These are phyloP conservation scores for Drosophila antonietae DNA, from an alignment of 2,888 invertebrate genomes.

Conservation along the genomic window DNA sequence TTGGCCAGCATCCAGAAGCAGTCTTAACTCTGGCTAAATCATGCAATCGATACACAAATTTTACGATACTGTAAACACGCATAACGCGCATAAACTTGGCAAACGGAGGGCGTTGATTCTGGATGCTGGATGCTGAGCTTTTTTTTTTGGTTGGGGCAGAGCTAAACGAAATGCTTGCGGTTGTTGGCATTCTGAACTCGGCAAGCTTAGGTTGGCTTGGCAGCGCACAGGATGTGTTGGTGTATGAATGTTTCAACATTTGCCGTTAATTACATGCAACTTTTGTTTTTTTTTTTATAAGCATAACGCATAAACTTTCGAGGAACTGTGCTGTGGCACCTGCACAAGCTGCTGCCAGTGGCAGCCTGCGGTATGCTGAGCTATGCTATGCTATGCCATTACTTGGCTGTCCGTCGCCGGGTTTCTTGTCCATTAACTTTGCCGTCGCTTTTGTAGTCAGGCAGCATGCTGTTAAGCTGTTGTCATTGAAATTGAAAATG, in stretches of 20 bases:
- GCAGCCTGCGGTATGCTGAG: neutral
- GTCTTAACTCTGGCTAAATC: slow-evolving; percentile 19
- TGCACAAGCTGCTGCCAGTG: slow-evolving; percentile 5
- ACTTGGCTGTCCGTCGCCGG: slow-evolving; percentile 11
- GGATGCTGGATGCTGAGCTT: neutral
- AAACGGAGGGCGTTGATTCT: slow-evolving; percentile 10
- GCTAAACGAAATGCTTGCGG: slow-evolving; percentile 38
- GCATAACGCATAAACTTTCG: slow-evolving; percentile 56
- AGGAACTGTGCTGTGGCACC: slow-evolving; percentile 36
- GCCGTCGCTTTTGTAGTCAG: slow-evolving; percentile 49
- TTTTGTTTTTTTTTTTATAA: slow-evolving; percentile 59
- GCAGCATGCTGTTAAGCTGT: slow-evolving; percentile 70
- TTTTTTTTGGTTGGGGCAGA: neutral
- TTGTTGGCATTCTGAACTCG: slow-evolving; percentile 28
- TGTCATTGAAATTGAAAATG: slow-evolving; percentile 72
- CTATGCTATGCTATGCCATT: slow-evolving; percentile 3
- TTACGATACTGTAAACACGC: slow-evolving; percentile 79
- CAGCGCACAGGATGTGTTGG: neutral
- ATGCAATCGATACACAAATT: slow-evolving; percentile 75
- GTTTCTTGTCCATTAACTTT: slow-evolving; percentile 78
- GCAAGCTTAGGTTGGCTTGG: neutral
- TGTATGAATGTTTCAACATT: slow-evolving; percentile 55
- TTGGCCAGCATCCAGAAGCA: slow-evolving; percentile 41
- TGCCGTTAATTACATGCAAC: slow-evolving; percentile 77
- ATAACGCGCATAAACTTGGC: slow-evolving; percentile 66